Evolutionary conservation across 2,888 invertebrate species (phyloP).

Genomic region (Drosophila putrida): DNA sequence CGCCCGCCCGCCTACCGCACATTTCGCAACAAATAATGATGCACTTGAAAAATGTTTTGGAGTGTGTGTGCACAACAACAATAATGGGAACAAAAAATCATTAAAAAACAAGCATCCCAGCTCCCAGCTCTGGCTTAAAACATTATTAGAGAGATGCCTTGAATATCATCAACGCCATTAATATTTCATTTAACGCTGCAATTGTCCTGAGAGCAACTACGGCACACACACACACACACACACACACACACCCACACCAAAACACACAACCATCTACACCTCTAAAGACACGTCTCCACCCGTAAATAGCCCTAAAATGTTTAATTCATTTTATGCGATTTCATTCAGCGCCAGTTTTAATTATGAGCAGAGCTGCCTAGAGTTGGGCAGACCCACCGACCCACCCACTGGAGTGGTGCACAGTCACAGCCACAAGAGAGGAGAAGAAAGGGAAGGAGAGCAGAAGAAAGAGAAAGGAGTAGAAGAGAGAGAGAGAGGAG

Average conservation of each 20-base stretch:
- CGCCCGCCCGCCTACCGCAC: slow-evolving; percentile 9
- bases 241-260: slow-evolving; percentile 10
- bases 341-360: slow-evolving; percentile 80
- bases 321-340: slow-evolving; percentile 82
- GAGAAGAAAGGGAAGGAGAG: background rate
- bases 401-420: background rate
- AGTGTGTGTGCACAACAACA: slow-evolving; percentile 56
- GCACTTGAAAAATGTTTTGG: slow-evolving; percentile 75
- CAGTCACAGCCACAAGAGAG: slow-evolving; percentile 37
- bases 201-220: slow-evolving; percentile 74
- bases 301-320: slow-evolving; percentile 80
- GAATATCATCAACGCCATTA: slow-evolving; percentile 71
- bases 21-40: slow-evolving; percentile 78
- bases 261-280: slow-evolving; percentile 6
- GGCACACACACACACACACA: slow-evolving; percentile 17
- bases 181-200: slow-evolving; percentile 81
- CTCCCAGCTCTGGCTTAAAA: slow-evolving; percentile 27
- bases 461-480: background rate
- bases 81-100: slow-evolving; percentile 60
- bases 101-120: slow-evolving; percentile 60
- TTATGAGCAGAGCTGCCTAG: slow-evolving; percentile 60
- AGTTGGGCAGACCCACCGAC: slow-evolving; percentile 1
- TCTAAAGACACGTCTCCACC: slow-evolving; percentile 16
- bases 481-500: slow-evolving; percentile 6
- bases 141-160: slow-evolving; percentile 62